These are phyloP conservation scores for Corapipo altera DNA, from an alignment of 2,113 vertebrate genomes.

Conservation along the genomic window DNA sequence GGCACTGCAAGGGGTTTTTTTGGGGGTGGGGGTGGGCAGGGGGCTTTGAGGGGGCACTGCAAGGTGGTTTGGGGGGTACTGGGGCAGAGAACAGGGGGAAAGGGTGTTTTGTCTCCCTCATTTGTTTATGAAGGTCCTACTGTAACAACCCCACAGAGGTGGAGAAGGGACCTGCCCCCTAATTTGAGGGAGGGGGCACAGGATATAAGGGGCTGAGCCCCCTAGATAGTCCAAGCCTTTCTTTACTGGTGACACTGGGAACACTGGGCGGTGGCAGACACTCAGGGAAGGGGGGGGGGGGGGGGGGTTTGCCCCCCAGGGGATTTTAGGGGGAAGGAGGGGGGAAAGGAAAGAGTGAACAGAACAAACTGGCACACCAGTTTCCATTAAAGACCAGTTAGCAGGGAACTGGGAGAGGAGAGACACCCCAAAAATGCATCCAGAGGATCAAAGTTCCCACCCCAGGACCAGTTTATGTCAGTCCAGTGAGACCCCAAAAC, in stretches of 20 bases:
- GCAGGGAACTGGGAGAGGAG: neutral
- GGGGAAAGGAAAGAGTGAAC: neutral
- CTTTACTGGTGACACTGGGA: neutral
- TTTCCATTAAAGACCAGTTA: neutral
- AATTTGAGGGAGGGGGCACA: too few species aligned
- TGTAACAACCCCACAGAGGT: too few species aligned
- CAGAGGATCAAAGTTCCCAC: neutral
- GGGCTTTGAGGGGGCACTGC: too few species aligned
- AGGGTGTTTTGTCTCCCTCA: too few species aligned
- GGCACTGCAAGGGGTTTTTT: too few species aligned
- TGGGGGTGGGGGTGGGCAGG: too few species aligned
- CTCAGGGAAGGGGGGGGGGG: too few species aligned
- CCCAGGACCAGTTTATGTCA: neutral
- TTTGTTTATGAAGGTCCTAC: neutral
- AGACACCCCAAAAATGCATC: neutral
- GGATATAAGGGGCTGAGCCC: neutral
- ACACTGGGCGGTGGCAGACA: neutral
- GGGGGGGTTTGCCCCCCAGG: neutral
- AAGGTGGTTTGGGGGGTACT: too few species aligned
- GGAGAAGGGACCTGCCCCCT: neutral
- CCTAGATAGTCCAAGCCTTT: neutral
- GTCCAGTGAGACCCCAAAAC: neutral
- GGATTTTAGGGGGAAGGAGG: rapidly evolving
- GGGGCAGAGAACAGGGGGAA: neutral
- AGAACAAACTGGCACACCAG: rapidly evolving